Conservation (phyloP, 2,113 vertebrate species). For the Chlorocebus sabaeus region DNA sequence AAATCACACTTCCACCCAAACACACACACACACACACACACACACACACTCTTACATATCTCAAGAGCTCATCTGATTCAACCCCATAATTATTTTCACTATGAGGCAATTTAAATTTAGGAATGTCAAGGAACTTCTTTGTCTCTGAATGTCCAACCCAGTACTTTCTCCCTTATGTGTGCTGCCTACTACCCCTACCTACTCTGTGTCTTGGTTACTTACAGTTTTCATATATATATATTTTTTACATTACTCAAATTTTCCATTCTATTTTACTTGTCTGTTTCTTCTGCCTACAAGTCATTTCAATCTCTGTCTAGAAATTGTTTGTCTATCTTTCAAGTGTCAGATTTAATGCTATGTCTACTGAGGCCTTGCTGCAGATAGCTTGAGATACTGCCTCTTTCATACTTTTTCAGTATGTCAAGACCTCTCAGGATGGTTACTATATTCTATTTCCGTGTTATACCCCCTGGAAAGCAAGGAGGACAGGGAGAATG, state of each 20-base stretch:
- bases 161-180: background rate
- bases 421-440: background rate
- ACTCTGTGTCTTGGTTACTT: background rate
- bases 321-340: background rate
- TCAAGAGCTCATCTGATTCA: background rate
- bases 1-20: background rate
- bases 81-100: background rate
- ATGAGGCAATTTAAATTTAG: background rate
- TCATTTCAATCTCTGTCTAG: background rate
- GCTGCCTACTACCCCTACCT: background rate
- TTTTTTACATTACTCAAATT: background rate
- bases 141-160: background rate
- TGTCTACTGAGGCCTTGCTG: background rate
- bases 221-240: background rate
- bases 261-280: background rate
- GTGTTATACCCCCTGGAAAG: too few relatives aligned
- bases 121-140: background rate
- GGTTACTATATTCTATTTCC: background rate
- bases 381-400: background rate
- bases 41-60: background rate
- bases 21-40: background rate
- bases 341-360: background rate
- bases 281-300: background rate
- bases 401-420: background rate
- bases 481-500: background rate